These are phyloP conservation scores for Varanus komodoensis DNA, from an alignment of 2,113 vertebrate species.

Conservation along the genomic window DNA sequence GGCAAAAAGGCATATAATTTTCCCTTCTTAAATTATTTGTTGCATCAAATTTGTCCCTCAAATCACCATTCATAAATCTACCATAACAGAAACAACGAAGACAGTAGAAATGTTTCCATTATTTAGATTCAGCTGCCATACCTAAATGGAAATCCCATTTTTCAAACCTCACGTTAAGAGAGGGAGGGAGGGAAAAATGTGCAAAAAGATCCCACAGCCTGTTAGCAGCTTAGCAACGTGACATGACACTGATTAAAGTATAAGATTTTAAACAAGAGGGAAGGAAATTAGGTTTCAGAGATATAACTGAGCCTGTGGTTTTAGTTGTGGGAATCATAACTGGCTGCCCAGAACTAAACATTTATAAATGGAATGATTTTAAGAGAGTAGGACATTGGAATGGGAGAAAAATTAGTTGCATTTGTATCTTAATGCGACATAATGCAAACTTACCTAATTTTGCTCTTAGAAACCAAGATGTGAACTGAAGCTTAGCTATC, in stretches of 20 bases:
- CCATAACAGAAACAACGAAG: neutral
- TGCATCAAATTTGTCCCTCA: neutral
- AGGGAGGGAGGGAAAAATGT: neutral
- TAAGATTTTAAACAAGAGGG: neutral
- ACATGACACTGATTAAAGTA: neutral
- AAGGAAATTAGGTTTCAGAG: neutral
- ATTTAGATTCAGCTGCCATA: neutral
- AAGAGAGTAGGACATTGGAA: no score
- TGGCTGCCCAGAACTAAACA: neutral
- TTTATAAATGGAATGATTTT: neutral
- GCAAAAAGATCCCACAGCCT: rapidly evolving
- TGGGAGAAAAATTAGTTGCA: no score
- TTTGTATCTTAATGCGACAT: no score
- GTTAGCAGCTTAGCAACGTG: rapidly evolving
- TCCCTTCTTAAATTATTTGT: neutral
- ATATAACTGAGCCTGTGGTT: neutral
- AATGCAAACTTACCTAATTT: no score
- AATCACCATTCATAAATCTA: neutral
- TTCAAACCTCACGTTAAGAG: neutral
- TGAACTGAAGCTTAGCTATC: no score
- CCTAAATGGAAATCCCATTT: neutral
- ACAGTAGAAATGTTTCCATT: rapidly evolving
- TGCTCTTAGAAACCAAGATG: no score
- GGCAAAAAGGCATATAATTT: neutral
- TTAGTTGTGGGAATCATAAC: neutral